Conservation (phyloP, 2,797 vertebrate species). For the Pangasius larnaudii region DNA sequence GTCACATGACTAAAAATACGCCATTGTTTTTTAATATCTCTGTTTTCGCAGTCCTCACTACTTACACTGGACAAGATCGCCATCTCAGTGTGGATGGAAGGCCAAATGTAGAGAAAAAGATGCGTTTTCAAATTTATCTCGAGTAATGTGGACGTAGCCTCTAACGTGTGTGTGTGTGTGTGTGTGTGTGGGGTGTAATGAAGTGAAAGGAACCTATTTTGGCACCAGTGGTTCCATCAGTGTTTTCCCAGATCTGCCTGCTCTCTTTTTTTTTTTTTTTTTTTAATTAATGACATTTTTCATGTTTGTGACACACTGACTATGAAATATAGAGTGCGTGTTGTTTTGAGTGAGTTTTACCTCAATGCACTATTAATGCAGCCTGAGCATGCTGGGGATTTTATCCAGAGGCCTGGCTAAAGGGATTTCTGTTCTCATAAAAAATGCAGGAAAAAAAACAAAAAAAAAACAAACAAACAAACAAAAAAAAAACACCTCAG, state of each 20-base stretch:
- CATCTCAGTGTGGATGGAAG: too few species aligned
- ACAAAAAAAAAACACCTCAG: too few species aligned
- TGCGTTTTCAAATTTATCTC: too few species aligned
- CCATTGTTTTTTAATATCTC: too few species aligned
- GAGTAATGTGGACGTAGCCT: too few species aligned
- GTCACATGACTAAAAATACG: too few species aligned
- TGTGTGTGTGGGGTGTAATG: neutral
- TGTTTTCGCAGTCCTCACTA: too few species aligned
- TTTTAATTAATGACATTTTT: neutral
- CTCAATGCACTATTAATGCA: slow-evolving; percentile 25
- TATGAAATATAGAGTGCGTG: slow-evolving; percentile 5
- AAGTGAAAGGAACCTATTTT: neutral
- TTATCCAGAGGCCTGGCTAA: neutral
- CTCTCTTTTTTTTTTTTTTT: neutral
- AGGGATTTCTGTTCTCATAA: slow-evolving; percentile 2
- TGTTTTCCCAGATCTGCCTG: neutral
- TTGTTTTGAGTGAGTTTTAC: slow-evolving; percentile 11
- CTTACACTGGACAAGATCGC: too few species aligned
- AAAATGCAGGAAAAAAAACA: neutral
- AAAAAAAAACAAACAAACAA: too few species aligned
- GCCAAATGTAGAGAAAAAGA: too few species aligned
- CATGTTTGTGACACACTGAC: neutral
- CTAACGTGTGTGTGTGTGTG: too few species aligned
- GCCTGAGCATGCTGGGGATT: neutral
- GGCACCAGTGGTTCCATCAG: neutral